Conservation (phyloP, 2,113 vertebrate genomes). For the Ptilorrhoa leucosticta region DNA sequence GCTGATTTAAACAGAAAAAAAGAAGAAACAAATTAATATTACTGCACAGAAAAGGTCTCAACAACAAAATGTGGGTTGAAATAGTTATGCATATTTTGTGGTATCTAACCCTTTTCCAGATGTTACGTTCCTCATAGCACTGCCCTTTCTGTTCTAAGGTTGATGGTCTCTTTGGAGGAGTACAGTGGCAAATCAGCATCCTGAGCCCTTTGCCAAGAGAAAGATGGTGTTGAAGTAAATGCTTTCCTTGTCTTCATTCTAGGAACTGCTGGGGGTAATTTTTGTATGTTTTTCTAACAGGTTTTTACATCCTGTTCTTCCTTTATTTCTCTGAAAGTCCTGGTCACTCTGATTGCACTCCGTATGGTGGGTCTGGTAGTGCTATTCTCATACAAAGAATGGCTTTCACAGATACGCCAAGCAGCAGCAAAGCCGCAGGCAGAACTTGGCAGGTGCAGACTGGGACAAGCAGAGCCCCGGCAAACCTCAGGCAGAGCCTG, state of each 20-base stretch:
- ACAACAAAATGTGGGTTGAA: background rate
- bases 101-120: background rate
- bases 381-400: background rate
- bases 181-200: accelerated
- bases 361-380: background rate
- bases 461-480: accelerated
- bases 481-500: accelerated
- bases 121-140: background rate
- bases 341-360: background rate
- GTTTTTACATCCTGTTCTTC: background rate
- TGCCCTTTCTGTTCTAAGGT: background rate
- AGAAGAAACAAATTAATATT: background rate
- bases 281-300: background rate
- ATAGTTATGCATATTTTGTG: background rate
- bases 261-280: background rate
- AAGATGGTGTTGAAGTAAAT: background rate
- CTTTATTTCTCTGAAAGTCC: background rate
- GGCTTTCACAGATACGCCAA: background rate
- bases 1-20: background rate
- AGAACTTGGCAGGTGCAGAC: accelerated
- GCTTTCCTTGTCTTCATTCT: background rate
- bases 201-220: background rate
- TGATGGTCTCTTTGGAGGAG: background rate
- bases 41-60: background rate
- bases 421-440: background rate